Conservation (phyloP, 1,140 invertebrate genomes). For the honey bee (Apis mellifera) region DNA sequence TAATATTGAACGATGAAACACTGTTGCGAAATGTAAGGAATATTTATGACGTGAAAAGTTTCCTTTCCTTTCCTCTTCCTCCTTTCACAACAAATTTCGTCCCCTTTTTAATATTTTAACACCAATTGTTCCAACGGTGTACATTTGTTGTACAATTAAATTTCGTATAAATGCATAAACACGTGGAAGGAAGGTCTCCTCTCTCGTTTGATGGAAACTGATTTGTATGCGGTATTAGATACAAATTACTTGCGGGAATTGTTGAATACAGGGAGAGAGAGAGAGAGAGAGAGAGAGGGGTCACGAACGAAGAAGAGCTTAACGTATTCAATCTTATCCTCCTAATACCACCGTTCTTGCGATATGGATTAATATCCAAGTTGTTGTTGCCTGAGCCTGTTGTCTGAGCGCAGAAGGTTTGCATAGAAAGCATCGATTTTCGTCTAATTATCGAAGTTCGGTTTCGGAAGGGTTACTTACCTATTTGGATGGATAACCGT, state of each 20-base stretch:
- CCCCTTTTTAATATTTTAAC: no score
- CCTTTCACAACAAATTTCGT: no score
- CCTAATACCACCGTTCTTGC: background rate
- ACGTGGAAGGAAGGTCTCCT: no score
- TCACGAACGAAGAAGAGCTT: background rate
- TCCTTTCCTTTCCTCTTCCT: no score
- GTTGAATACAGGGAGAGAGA: background rate
- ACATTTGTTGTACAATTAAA: no score
- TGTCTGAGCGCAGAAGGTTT: background rate
- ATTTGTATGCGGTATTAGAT: background rate
- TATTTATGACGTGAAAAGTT: background rate
- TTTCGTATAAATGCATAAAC: no score
- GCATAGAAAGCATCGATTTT: slow-evolving; percentile 20
- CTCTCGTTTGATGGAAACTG: no score
- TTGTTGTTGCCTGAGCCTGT: background rate
- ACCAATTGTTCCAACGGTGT: no score
- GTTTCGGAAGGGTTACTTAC: background rate
- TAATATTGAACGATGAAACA: background rate
- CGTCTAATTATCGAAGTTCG: slow-evolving; percentile 13
- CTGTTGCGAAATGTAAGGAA: background rate
- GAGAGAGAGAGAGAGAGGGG: no score
- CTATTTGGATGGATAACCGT: background rate
- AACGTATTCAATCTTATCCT: slow-evolving; percentile 1
- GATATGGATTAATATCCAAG: background rate
- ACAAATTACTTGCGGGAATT: background rate